Conservation (phyloP, 2,113 vertebrate genomes). For the Dromaius novaehollandiae region DNA sequence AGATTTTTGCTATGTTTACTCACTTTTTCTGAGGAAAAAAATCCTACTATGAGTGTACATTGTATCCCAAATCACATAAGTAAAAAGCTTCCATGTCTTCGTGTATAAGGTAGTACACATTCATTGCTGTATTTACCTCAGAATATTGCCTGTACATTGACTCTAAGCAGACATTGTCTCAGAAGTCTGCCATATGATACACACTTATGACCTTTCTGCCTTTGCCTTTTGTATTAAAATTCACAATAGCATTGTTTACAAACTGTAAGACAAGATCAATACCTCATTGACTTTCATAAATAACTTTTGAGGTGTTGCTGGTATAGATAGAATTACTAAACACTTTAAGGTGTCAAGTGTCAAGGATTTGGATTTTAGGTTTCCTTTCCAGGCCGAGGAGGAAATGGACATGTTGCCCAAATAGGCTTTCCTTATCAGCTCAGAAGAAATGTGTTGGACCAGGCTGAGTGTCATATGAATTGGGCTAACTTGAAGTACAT, state of each 20-base stretch:
- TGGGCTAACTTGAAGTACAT: not conserved
- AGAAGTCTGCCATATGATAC: not conserved
- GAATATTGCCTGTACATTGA: not conserved
- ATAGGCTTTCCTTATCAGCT: not conserved
- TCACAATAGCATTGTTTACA: not conserved
- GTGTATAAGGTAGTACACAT: not conserved
- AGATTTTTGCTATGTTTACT: not conserved
- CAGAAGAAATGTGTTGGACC: not conserved
- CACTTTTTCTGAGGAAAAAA: not conserved
- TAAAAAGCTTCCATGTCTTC: not conserved
- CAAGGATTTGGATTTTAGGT: not conserved
- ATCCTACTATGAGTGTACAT: not conserved
- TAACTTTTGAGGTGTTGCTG: not conserved
- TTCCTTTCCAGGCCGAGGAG: not conserved
- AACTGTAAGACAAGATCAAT: not conserved
- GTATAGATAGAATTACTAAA: not conserved
- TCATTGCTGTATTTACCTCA: not conserved
- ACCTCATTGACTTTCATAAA: slow-evolving; percentile 14
- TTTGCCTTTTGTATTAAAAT: slow-evolving; percentile 4
- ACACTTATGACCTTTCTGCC: not conserved
- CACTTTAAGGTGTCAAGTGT: not conserved
- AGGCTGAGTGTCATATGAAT: not conserved
- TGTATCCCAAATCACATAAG: not conserved
- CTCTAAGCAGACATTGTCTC: not conserved
- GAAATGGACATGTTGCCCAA: not conserved